These are phyloP conservation scores for Acholoe squamosa DNA, from an alignment of 2,888 invertebrate genomes.

Conservation along the genomic window DNA sequence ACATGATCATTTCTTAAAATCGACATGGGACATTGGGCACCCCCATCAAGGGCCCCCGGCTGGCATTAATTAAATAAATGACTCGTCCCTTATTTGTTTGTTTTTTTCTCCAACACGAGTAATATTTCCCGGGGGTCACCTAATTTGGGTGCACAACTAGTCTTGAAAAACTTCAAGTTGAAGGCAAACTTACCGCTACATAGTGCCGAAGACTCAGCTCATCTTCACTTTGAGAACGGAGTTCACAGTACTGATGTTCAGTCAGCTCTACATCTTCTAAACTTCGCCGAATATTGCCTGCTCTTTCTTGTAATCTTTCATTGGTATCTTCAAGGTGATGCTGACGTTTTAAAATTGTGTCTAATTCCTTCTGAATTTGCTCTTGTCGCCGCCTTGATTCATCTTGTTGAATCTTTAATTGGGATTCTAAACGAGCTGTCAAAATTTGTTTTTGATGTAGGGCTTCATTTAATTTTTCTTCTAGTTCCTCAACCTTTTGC, in stretches of 20 bases:
- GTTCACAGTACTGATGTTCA: slow-evolving; percentile 80
- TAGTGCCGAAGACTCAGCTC: slow-evolving; percentile 81
- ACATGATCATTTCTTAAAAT: too few species aligned
- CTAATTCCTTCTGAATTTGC: slow-evolving; percentile 78
- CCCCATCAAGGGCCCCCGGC: too few species aligned
- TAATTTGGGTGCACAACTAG: too few species aligned
- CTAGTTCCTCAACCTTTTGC: slow-evolving; percentile 81
- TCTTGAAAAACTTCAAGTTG: background rate
- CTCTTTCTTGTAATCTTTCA: slow-evolving; percentile 80
- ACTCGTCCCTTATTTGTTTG: too few species aligned
- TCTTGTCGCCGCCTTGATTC: slow-evolving; percentile 78
- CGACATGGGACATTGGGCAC: too few species aligned
- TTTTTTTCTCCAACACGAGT: too few species aligned
- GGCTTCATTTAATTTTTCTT: slow-evolving; percentile 82
- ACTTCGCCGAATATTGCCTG: slow-evolving; percentile 79
- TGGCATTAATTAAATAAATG: too few species aligned
- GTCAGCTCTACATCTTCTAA: slow-evolving; percentile 78
- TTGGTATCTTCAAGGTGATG: slow-evolving; percentile 81
- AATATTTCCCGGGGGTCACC: too few species aligned
- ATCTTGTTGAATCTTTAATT: slow-evolving; percentile 80
- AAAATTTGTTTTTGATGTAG: slow-evolving; percentile 82
- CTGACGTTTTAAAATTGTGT: slow-evolving; percentile 79
- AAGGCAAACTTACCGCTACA: slow-evolving; percentile 78
- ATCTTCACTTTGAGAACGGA: slow-evolving; percentile 77
- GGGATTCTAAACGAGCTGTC: slow-evolving; percentile 79